Conservation (phyloP, 92 coral and sea anemone species). For the Porites cylindrica region DNA sequence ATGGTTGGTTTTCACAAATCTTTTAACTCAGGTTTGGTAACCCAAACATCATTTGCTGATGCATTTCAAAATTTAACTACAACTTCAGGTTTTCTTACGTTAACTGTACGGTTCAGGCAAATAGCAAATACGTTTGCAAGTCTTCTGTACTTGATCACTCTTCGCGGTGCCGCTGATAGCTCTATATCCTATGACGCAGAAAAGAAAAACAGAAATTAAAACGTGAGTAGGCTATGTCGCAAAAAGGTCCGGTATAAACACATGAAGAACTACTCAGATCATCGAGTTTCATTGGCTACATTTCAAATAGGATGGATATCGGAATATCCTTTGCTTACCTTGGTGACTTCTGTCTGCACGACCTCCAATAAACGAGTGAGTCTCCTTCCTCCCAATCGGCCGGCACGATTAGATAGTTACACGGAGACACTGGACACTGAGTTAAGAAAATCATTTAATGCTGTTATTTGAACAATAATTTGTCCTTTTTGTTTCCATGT, state of each 20-base stretch:
- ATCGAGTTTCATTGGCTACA: neutral
- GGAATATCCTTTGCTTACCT: neutral
- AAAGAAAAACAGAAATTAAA: neutral
- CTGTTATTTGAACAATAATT: neutral
- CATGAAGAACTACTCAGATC: no score
- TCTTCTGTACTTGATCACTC: neutral
- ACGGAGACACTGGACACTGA: neutral
- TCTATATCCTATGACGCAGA: neutral
- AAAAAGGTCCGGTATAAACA: neutral
- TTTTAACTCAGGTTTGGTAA: neutral
- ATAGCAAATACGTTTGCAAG: neutral
- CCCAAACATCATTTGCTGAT: neutral
- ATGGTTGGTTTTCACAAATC: neutral
- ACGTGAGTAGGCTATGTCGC: neutral
- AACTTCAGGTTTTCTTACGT: neutral
- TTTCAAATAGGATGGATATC: neutral
- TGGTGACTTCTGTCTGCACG: neutral
- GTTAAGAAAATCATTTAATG: neutral
- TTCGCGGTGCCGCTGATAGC: neutral
- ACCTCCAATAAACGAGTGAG: neutral
- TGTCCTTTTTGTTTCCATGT: neutral
- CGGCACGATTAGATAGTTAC: neutral
- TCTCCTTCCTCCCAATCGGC: neutral
- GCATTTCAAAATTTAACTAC: neutral
- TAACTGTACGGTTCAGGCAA: neutral